Conservation (phyloP, 2,797 vertebrate species). For the Darevskia mixta region DNA sequence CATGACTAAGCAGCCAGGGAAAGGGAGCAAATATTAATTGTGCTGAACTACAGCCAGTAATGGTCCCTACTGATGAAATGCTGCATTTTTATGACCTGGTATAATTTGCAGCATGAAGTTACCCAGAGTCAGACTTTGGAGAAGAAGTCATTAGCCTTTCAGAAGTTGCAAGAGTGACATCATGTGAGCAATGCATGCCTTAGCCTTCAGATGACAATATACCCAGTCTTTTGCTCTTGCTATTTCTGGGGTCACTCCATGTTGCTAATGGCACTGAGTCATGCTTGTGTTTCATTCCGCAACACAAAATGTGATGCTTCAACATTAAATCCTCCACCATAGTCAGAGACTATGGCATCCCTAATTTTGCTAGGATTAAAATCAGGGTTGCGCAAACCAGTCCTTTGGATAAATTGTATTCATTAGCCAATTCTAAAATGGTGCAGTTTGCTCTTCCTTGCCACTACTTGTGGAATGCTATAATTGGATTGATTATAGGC, state of each 20-base stretch:
- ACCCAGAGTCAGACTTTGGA: slow-evolving; percentile 60
- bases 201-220: slow-evolving; percentile 61
- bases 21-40: slow-evolving; percentile 73
- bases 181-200: slow-evolving; percentile 74
- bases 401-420: neutral
- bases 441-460: neutral
- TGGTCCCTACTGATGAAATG: slow-evolving; percentile 68
- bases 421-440: neutral
- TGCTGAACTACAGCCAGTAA: slow-evolving; percentile 58
- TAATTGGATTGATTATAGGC: neutral
- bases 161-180: slow-evolving; percentile 76
- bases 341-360: neutral
- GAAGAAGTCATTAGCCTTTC: slow-evolving; percentile 70
- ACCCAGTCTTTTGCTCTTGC: slow-evolving; percentile 57
- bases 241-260: slow-evolving; percentile 54
- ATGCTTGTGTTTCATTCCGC: neutral
- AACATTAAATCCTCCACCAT: neutral
- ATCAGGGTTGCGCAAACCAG: neutral
- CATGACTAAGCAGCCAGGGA: slow-evolving; percentile 70
- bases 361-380: neutral
- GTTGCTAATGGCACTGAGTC: slow-evolving; percentile 33
- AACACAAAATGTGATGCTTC: neutral
- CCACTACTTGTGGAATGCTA: neutral
- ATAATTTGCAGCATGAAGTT: slow-evolving; percentile 67
- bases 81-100: slow-evolving; percentile 57